Evolutionary conservation across 2,888 invertebrate species (phyloP).

Genomic region (Camponotus fellah): DNA sequence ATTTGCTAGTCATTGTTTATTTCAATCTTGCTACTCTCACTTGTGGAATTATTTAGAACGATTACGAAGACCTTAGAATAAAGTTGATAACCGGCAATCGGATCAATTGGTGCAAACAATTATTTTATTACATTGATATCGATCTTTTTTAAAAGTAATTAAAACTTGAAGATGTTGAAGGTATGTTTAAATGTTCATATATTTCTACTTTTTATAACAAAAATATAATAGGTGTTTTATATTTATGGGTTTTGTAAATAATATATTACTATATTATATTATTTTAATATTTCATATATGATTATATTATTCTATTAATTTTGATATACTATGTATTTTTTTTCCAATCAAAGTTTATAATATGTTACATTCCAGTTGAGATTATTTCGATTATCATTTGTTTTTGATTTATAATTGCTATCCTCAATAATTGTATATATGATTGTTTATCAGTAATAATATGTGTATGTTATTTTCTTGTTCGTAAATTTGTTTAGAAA

Average conservation of each 20-base stretch:
- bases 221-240: background rate
- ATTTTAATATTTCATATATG: background rate
- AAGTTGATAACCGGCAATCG: background rate
- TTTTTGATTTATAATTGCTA: no score
- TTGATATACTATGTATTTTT: background rate
- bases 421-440: no score
- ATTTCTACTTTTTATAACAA: constrained; percentile 8
- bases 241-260: background rate
- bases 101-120: background rate
- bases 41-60: background rate
- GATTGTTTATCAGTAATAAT: no score
- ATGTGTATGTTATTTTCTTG: no score
- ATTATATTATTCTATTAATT: background rate
- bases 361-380: no score
- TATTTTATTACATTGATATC: background rate
- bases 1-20: background rate
- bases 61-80: background rate
- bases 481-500: no score
- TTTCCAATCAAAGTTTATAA: background rate
- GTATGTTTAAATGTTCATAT: background rate
- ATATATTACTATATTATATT: background rate
- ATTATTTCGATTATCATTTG: no score
- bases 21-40: background rate
- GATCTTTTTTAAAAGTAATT: background rate
- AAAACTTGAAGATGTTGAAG: constrained; percentile 20